phyloP scores from a whole-genome alignment of 1,140 invertebrate species.

The Bombus sibiricus region DNA sequence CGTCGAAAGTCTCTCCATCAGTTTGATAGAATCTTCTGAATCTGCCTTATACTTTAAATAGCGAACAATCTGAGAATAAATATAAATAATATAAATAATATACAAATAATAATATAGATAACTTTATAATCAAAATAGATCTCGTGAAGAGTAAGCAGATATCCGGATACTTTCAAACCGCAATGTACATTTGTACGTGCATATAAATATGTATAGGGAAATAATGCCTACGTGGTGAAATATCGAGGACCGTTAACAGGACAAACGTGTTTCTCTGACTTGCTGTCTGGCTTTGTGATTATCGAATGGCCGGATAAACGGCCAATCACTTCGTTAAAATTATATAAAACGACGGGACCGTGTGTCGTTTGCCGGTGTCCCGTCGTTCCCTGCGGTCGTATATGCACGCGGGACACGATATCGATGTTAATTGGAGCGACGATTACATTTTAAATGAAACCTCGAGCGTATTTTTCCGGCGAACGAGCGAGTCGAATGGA shows the following conservation, averaged over 20 bases:
- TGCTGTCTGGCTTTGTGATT: conserved; percentile 21
- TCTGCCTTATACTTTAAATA: too few relatives aligned
- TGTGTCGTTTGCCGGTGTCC: neutral
- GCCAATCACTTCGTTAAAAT: conserved; percentile 43
- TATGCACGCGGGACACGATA: conserved; percentile 1
- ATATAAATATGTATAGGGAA: neutral
- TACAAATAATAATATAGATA: neutral
- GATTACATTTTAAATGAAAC: conserved; percentile 51
- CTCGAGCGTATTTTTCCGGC: conserved; percentile 35
- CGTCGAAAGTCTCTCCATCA: too few relatives aligned
- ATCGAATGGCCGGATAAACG: conserved; percentile 29
- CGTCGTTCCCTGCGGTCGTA: neutral
- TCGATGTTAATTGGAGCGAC: conserved; percentile 43
- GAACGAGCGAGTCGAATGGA: conserved; percentile 5
- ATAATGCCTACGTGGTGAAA: neutral
- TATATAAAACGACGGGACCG: conserved; percentile 29
- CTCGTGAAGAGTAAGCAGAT: neutral
- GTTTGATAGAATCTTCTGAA: too few relatives aligned
- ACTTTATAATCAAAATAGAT: neutral
- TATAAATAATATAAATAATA: neutral
- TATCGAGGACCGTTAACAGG: neutral
- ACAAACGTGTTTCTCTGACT: conserved; percentile 26
- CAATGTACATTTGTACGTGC: neutral
- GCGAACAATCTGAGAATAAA: too few relatives aligned
- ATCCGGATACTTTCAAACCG: neutral